phyloP scores from a whole-genome alignment of 2,113 vertebrate species.

The Lophura nycthemera region DNA sequence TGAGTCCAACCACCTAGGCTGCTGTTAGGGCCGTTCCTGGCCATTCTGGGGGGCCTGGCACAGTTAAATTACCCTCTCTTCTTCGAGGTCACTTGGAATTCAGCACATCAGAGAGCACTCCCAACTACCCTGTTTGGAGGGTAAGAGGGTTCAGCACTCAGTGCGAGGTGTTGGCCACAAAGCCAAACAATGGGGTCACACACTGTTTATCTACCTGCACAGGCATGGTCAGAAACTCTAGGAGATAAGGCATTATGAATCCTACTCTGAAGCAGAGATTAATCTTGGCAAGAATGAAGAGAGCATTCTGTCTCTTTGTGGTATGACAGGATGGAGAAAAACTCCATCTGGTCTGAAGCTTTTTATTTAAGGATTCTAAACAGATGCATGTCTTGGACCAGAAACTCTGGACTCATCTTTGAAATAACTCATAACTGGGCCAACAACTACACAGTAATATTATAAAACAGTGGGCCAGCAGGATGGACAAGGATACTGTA shows the following conservation, averaged over 20 bases:
- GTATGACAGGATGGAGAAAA: neutral
- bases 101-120: neutral
- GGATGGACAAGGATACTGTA: neutral
- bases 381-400: neutral
- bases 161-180: neutral
- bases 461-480: neutral
- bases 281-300: neutral
- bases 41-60: neutral
- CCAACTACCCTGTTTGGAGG: fast-evolving
- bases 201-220: neutral
- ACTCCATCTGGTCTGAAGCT: neutral
- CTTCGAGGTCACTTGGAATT: neutral
- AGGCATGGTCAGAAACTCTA: neutral
- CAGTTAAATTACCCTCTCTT: neutral
- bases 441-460: neutral
- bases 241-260: neutral
- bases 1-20: neutral
- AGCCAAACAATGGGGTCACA: neutral
- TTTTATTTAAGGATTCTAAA: neutral
- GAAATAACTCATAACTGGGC: neutral
- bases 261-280: neutral
- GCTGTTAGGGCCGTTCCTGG: neutral
- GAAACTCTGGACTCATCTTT: neutral
- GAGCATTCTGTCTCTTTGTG: neutral
- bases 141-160: neutral